phyloP scores from a whole-genome alignment of 2,113 vertebrate genomes.

The Kryptolebias marmoratus region DNA sequence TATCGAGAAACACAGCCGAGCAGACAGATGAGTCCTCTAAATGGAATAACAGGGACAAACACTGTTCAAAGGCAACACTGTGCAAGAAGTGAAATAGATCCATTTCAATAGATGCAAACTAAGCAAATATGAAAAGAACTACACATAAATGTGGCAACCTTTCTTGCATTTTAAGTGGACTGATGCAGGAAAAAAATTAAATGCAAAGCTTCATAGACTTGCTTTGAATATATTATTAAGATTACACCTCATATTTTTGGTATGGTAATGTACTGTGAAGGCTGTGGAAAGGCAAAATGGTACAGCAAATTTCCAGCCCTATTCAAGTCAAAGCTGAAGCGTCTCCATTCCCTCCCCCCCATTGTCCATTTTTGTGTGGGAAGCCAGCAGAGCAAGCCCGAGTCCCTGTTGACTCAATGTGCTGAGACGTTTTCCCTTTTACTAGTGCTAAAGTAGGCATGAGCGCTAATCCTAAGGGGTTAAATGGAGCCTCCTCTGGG shows the following conservation, averaged over 20 bases:
- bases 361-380: constrained; percentile 73
- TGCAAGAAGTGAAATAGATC: constrained; percentile 17
- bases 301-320: constrained; percentile 53
- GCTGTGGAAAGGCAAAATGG: constrained; percentile 55
- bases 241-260: constrained; percentile 50
- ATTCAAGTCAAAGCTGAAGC: constrained; percentile 57
- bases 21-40: constrained; percentile 24
- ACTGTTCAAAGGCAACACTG: constrained; percentile 35
- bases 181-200: constrained; percentile 57
- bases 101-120: background rate
- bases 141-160: constrained; percentile 8
- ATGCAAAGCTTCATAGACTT: constrained; percentile 22
- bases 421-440: constrained; percentile 75
- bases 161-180: constrained; percentile 30
- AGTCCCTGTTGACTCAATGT: constrained; percentile 71
- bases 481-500: constrained; percentile 76
- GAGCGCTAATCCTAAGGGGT: constrained; percentile 81
- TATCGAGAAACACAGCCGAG: constrained; percentile 39
- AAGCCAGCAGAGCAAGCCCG: constrained; percentile 55
- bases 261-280: constrained; percentile 58
- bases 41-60: constrained; percentile 28
- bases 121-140: constrained; percentile 5
- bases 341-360: constrained; percentile 39
- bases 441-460: constrained; percentile 80
- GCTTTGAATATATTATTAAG: constrained; percentile 46